Conservation (phyloP, 2,113 vertebrate species). For the Piliocolobus tephrosceles region DNA sequence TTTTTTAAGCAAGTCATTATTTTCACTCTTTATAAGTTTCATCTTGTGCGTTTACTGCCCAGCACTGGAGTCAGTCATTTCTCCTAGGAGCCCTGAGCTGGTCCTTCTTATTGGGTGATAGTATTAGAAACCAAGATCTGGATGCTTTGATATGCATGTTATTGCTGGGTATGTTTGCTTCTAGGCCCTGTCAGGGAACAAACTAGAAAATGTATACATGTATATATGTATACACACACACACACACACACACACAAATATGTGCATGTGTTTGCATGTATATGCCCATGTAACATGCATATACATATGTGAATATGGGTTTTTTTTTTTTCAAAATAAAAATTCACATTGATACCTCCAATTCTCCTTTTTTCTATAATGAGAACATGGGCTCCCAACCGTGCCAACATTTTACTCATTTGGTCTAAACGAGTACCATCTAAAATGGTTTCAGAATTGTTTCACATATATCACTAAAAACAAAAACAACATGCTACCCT, state of each 20-base stretch:
- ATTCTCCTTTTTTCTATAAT: not conserved
- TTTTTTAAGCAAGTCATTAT: not conserved
- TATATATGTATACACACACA: not conserved
- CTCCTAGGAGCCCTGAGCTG: not conserved
- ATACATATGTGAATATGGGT: not conserved
- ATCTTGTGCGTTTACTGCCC: not conserved
- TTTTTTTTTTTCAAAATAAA: not conserved
- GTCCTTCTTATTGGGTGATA: not conserved
- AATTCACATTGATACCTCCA: not conserved
- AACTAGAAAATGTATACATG: not conserved
- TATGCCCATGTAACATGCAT: not conserved
- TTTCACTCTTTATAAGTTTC: not conserved
- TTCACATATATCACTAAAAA: not conserved
- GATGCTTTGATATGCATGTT: not conserved
- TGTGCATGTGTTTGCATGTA: not conserved
- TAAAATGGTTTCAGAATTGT: not conserved
- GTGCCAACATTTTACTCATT: not conserved
- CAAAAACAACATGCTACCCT: not conserved
- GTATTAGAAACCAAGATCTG: not conserved
- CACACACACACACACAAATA: not conserved
- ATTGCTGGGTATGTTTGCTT: not conserved
- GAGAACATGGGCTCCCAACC: not conserved
- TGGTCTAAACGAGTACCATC: not conserved
- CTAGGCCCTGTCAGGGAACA: not conserved
- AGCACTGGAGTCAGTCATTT: not conserved